Evolutionary conservation across 2,888 invertebrate species (phyloP), one percentile per base, ranked within the genome.

Genomic region (Scaptomyza caliginosa): DNA sequence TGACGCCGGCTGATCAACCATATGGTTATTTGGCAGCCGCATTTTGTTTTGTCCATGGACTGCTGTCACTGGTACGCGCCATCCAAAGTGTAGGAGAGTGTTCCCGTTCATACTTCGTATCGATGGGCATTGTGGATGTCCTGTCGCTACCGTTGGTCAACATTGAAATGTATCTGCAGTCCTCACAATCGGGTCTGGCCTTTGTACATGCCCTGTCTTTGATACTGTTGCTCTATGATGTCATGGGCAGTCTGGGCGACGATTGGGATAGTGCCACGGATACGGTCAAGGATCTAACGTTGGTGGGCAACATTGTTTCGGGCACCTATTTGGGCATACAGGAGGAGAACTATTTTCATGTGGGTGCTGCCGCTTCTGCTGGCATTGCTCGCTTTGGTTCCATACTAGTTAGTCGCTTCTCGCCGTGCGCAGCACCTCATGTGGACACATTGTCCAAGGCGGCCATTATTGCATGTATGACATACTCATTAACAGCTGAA

Each of bases 131-230:
- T n/a, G 66, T 87, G 58, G 82, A 88, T 13, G 54, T 78, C 0
- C 42, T 85, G 1, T 74, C 82, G 0, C 51, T 89, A 30, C 83
- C 89, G 1, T 10, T 89, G 64, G 71, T 77, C 16, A 89, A 89
- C 42, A 86, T 89, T 11, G 80, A 89, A 40, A 54, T 89, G 24
- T 89, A 88, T 26, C 23, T 57, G 10, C 28, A 49, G 2, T 82
- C 85, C 3, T 50, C 65, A 0, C 58, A 70, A 1, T 58, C 63
- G 2, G 50, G 32, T 5, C 19, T 77, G 13, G 89, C 89, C 1
- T 24, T 86, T 59, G 65, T 87, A 0, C 89, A 89, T 49, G 77
- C 60, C 0, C 5, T 86, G 0, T 81, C 88, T 3, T 17, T 87
- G 0, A 77, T 89, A 28, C 75, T 89, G 3, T 28, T 89, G 24